These are phyloP conservation scores for Scopus umbretta DNA, from an alignment of 2,113 vertebrate genomes.

Conservation along the genomic window DNA sequence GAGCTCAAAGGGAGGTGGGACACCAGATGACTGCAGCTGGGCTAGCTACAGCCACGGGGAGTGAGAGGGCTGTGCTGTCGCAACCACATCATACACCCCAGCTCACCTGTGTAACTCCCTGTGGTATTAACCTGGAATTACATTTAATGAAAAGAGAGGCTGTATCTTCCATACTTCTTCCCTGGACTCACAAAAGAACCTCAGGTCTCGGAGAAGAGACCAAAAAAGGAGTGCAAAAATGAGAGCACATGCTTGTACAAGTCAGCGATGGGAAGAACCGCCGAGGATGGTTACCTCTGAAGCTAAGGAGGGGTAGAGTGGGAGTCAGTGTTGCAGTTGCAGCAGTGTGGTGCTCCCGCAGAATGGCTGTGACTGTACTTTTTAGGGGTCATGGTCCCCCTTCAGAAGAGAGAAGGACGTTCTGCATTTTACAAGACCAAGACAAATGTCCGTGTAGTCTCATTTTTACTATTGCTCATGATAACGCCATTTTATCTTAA, in stretches of 20 bases:
- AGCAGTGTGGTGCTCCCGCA: neutral
- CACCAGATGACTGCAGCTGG: too few species aligned
- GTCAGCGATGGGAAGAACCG: neutral
- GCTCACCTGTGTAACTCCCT: neutral
- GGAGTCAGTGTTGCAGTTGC: neutral
- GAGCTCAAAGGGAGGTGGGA: neutral
- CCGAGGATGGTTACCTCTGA: neutral
- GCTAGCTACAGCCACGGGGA: neutral
- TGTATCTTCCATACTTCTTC: neutral
- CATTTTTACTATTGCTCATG: neutral
- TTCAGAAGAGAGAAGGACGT: neutral
- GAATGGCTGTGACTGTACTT: neutral
- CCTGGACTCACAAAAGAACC: neutral
- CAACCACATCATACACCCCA: neutral
- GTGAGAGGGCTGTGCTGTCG: neutral
- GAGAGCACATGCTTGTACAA: neutral
- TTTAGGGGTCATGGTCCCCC: neutral
- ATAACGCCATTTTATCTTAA: conserved; percentile 1
- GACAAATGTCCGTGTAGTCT: neutral
- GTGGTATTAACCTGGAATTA: neutral
- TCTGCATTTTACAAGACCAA: neutral
- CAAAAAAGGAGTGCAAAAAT: neutral
- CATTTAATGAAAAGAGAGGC: neutral
- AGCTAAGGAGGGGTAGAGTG: neutral
- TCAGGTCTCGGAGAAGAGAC: neutral